Evolutionary conservation across 2,113 vertebrate genomes (phyloP).

Genomic region (Phalacrocorax brasilianus): DNA sequence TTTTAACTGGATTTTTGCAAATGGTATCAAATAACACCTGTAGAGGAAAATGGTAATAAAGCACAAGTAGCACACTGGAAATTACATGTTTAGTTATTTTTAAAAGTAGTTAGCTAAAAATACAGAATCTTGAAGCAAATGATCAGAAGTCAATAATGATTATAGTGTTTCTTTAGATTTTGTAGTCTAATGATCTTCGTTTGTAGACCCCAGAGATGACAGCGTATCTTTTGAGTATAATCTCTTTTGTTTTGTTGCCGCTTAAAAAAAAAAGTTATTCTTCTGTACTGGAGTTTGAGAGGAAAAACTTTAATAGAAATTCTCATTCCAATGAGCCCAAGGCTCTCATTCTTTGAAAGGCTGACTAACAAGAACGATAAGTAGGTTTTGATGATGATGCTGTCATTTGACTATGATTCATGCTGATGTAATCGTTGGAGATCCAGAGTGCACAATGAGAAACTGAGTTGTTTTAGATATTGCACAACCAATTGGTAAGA

Average conservation of each 20-base stretch:
- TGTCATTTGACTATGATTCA: slow-evolving; percentile 32
- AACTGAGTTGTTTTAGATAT: slow-evolving; percentile 19
- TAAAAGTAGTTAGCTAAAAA: slow-evolving; percentile 29
- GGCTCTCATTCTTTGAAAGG: slow-evolving; percentile 36
- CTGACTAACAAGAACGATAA: slow-evolving; percentile 38
- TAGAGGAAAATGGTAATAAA: slow-evolving; percentile 64
- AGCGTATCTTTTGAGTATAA: neutral
- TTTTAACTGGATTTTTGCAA: slow-evolving; percentile 70
- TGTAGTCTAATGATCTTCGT: neutral
- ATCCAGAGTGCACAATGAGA: slow-evolving; percentile 28
- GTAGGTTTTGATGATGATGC: slow-evolving; percentile 51
- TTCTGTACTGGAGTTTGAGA: slow-evolving; percentile 45
- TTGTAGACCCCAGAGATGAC: neutral
- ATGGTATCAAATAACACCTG: slow-evolving; percentile 53
- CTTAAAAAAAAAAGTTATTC: slow-evolving; percentile 17
- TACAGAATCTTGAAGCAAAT: slow-evolving; percentile 24
- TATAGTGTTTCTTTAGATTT: slow-evolving; percentile 59
- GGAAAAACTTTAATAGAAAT: slow-evolving; percentile 12
- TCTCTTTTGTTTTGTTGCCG: slow-evolving; percentile 18
- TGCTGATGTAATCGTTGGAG: neutral
- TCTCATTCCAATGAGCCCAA: neutral
- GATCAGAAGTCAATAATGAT: neutral
- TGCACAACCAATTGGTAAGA: slow-evolving; percentile 32
- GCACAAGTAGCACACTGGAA: slow-evolving; percentile 74
- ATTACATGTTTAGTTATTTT: slow-evolving; percentile 29